Conservation (phyloP, 2,113 vertebrate genomes). For the Cynoglossus semilaevis region DNA sequence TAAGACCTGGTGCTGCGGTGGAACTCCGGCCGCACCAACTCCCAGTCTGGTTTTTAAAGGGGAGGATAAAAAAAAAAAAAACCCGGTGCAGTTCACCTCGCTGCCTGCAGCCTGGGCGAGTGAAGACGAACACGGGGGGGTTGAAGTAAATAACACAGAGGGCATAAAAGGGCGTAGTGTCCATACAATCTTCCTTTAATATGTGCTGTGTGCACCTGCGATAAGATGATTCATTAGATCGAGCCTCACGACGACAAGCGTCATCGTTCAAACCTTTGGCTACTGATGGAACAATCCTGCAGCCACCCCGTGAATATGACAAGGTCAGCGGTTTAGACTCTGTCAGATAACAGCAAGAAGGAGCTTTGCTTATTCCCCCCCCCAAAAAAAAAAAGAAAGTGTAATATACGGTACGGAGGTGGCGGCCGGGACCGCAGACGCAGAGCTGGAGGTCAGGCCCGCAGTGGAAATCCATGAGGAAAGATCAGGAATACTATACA, state of each 20-base stretch:
- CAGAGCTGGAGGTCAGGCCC: slow-evolving; percentile 31
- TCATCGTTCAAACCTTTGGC: slow-evolving; percentile 97
- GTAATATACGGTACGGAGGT: slow-evolving; percentile 47
- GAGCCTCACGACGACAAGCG: slow-evolving; percentile 90
- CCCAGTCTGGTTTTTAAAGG: slow-evolving; percentile 9
- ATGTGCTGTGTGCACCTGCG: slow-evolving; percentile 92
- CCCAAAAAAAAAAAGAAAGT: too few relatives aligned
- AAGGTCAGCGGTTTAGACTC: slow-evolving; percentile 92
- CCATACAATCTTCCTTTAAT: slow-evolving; percentile 92
- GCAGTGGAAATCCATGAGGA: slow-evolving; percentile 38
- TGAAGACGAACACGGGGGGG: slow-evolving; percentile 85
- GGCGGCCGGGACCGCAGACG: slow-evolving; percentile 33
- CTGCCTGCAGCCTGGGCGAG: slow-evolving; percentile 58
- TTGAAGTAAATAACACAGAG: slow-evolving; percentile 89
- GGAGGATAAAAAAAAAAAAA: too few relatives aligned
- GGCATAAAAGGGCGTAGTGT: slow-evolving; percentile 87
- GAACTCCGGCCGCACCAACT: not conserved
- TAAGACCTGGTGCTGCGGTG: slow-evolving; percentile 26
- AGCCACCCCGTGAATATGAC: slow-evolving; percentile 93
- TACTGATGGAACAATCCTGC: slow-evolving; percentile 97
- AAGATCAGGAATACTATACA: slow-evolving; percentile 50
- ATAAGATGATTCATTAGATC: slow-evolving; percentile 99
- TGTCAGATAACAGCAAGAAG: slow-evolving; percentile 55
- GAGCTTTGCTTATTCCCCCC: slow-evolving; percentile 66
- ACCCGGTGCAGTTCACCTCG: too few relatives aligned